phyloP scores from a whole-genome alignment of 2,797 vertebrate genomes.

The Hapalemur alaotrensis region DNA sequence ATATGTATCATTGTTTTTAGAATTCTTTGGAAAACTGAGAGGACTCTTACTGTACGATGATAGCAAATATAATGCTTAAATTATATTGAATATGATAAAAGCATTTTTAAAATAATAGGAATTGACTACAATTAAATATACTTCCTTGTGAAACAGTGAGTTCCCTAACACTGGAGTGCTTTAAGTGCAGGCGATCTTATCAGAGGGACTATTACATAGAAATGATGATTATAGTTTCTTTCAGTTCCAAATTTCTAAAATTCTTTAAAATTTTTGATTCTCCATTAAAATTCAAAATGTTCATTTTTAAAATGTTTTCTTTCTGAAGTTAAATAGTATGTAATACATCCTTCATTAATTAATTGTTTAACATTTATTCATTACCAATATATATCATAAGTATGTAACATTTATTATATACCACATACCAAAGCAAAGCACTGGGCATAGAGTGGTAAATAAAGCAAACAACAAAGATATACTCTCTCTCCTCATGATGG shows the following conservation, averaged over 20 bases:
- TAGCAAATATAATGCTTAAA: neutral
- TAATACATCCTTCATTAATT: neutral
- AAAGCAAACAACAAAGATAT: neutral
- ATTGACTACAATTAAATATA: neutral
- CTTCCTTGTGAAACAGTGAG: neutral
- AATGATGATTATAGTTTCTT: neutral
- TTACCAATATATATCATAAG: neutral
- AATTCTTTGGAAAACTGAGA: neutral
- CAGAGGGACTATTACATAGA: neutral
- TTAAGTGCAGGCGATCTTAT: neutral
- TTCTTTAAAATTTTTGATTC: neutral
- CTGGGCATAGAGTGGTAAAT: neutral
- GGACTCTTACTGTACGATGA: neutral
- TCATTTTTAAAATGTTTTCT: neutral
- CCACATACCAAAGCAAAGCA: neutral
- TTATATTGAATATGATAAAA: neutral
- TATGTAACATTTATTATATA: neutral
- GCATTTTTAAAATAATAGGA: neutral
- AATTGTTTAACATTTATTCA: neutral
- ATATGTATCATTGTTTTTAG: neutral
- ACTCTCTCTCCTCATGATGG: neutral
- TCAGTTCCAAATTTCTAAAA: neutral
- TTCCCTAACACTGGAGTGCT: neutral
- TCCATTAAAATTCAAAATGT: neutral
- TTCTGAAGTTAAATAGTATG: neutral